These are phyloP conservation scores for Pseudochirops corinnae DNA, from an alignment of 2,797 vertebrate genomes.

Conservation along the genomic window DNA sequence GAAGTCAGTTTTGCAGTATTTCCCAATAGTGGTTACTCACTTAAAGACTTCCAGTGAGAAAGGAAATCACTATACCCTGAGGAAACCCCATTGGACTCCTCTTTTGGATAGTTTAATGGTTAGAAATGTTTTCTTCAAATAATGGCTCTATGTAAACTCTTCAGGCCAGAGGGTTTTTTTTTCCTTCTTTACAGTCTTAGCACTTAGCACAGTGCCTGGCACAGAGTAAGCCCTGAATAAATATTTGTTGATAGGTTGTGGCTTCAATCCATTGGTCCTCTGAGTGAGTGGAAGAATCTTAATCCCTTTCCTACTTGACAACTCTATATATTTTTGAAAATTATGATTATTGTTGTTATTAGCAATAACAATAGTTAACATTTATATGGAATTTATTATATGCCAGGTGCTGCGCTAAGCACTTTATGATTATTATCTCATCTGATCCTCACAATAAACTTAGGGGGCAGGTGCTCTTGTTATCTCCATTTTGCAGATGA, in stretches of 20 bases:
- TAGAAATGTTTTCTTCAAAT: neutral
- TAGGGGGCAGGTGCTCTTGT: neutral
- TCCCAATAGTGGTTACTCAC: neutral
- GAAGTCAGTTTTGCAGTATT: neutral
- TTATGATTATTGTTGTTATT: neutral
- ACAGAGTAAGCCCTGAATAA: neutral
- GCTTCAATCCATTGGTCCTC: neutral
- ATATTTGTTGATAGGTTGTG: neutral
- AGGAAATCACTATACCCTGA: neutral
- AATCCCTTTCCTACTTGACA: neutral
- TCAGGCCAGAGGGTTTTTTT: neutral
- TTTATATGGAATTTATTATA: neutral
- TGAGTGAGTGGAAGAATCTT: neutral
- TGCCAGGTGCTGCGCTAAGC: neutral
- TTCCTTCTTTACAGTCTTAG: neutral
- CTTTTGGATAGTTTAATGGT: neutral
- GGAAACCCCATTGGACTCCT: neutral
- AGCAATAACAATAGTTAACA: neutral
- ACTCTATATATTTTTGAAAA: neutral
- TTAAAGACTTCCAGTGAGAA: neutral
- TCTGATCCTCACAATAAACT: neutral
- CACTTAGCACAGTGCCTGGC: neutral
- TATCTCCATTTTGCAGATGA: neutral
- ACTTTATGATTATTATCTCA: neutral
- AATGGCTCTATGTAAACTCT: neutral